Percentiles rank a stretch among this genome's conserved stretches.
Evolutionary conservation across 2,797 vertebrate genomes (phyloP).

Genomic region (Coreius guichenoti): DNA sequence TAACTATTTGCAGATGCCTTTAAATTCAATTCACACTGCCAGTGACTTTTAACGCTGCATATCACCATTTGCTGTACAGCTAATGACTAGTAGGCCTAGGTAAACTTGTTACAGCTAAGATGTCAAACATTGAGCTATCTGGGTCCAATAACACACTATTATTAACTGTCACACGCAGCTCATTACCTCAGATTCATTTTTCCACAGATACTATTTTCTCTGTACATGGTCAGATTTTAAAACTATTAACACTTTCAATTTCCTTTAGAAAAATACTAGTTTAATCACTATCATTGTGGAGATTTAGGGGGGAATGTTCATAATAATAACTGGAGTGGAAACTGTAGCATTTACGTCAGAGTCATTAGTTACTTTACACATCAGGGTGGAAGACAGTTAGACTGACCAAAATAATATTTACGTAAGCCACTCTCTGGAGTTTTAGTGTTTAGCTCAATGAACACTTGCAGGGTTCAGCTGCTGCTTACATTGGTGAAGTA

Average conservation of each 20-base stretch:
- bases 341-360: not conserved
- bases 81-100: too few relatives aligned
- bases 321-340: not conserved
- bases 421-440: not conserved
- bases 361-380: slow-evolving; percentile 28
- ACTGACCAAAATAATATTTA: slow-evolving; percentile 19
- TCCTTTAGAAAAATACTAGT: not conserved
- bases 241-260: not conserved
- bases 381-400: slow-evolving; percentile 21
- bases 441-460: slow-evolving; percentile 9
- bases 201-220: not conserved
- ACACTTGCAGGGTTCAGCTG: not conserved
- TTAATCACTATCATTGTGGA: not conserved
- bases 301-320: not conserved
- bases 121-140: too few relatives aligned
- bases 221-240: not conserved
- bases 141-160: not conserved
- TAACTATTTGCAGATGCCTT: not conserved
- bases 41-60: not conserved
- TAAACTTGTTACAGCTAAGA: too few relatives aligned
- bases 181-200: not conserved
- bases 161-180: not conserved
- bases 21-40: not conserved
- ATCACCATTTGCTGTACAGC: not conserved
- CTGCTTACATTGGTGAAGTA: slow-evolving; percentile 20